phyloP scores from a whole-genome alignment of 2,797 vertebrate genomes.

The Etheostoma perlongum region DNA sequence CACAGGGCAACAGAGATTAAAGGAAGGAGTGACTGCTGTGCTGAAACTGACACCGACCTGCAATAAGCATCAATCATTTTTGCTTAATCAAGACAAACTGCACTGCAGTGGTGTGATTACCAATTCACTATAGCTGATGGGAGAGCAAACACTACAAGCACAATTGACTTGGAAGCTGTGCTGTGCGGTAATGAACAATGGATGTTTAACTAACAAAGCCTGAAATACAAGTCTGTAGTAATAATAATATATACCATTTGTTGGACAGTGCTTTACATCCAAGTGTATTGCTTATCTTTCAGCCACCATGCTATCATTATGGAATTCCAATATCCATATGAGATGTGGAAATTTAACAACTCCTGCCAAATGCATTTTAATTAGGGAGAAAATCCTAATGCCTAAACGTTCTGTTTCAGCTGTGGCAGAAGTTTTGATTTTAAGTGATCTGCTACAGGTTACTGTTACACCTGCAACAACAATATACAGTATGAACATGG shows the following conservation, averaged over 20 bases:
- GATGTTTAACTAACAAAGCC: slow-evolving; percentile 47
- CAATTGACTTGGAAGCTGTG: slow-evolving; percentile 40
- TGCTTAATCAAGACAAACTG: slow-evolving; percentile 50
- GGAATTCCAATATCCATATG: slow-evolving; percentile 48
- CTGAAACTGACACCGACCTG: slow-evolving; percentile 25
- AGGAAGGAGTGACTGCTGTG: slow-evolving; percentile 16
- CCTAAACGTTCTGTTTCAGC: slow-evolving; percentile 11
- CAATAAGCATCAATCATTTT: slow-evolving; percentile 31
- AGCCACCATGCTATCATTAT: slow-evolving; percentile 35
- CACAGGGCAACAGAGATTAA: slow-evolving; percentile 20
- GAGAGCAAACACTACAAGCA: slow-evolving; percentile 20
- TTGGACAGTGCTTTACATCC: slow-evolving; percentile 7
- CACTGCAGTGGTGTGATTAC: slow-evolving; percentile 29
- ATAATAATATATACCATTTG: slow-evolving; percentile 26
- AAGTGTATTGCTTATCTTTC: slow-evolving; percentile 46
- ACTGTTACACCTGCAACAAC: slow-evolving; percentile 10
- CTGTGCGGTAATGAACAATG: slow-evolving; percentile 22
- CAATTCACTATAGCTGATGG: slow-evolving; percentile 14
- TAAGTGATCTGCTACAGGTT: neutral
- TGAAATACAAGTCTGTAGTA: slow-evolving; percentile 33
- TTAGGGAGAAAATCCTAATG: slow-evolving; percentile 44
- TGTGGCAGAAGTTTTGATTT: slow-evolving; percentile 13
- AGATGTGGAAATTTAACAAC: slow-evolving; percentile 36
- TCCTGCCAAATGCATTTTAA: slow-evolving; percentile 59
- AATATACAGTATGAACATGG: neutral